Base-by-base conservation (phyloP, 2,113 vertebrate species). In the Pelecanoides urinatrix region DNA sequence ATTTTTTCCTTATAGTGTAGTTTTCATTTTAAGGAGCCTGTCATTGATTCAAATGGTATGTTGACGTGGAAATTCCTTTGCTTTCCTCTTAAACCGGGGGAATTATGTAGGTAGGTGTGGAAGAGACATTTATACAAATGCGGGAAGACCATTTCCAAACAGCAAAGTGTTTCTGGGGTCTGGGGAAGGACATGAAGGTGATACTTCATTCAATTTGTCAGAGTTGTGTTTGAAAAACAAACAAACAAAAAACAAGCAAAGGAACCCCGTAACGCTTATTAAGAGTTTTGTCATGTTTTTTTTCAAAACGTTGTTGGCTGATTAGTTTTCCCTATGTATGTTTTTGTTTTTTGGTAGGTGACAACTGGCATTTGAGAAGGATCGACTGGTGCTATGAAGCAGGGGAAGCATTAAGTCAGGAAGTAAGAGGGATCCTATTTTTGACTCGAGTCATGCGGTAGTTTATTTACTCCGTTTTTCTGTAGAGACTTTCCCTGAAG, bases 301-400 rank as follows among this genome's bases (percentile, higher is more conserved):
- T 42, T 59, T 26, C 8, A 3, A 44, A 63, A 42, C 2, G 1
- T 22, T 49, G 16, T 45, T 79, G 59, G 27, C 45, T 65, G 25
- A 56, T 62, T 36, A n/a, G 23, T 86, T 88, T 83, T 56, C 11
- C 81, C 1, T 27, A 40, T 40, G 40, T 40, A 40, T 50, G 8
- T 47, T 20, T 67, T 13, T 76, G 44, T 30, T 42, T 92, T 88
- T 95, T 79, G 73, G 8, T 50, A 98, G 98, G 97, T 77, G 94
- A 97, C 30, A 50, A 12, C 5, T 99, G 99, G 63, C 63, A 66
- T 66, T 66, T 66, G 63, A 30, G 94, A 18, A 92, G 94, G 85
- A 25, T 95, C 3, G 92, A 95, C 76, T 95, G 89, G 94, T 95
- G 92, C 89, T 95, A 82, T 3, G 94, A 94, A 61, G 94, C 92